A percentile compares a stretch with the other conserved stretches of the same genome.
phyloP scores from a whole-genome alignment of 2,113 vertebrate genomes.

The Notiomystis cincta region DNA sequence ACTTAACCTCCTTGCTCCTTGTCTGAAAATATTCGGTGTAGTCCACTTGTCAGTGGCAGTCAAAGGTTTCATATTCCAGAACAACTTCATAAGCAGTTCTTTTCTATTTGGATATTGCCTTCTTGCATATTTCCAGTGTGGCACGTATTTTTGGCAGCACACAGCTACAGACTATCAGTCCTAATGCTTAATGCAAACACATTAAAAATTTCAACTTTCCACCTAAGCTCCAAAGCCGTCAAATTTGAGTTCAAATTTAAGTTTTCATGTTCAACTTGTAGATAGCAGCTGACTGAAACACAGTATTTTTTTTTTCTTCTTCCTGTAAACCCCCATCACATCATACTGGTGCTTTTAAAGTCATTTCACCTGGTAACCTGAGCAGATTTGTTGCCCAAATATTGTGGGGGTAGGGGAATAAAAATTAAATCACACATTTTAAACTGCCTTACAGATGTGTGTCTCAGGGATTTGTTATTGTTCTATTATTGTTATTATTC shows the following conservation, averaged over 20 bases:
- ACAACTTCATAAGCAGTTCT: not conserved
- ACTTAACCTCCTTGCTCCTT: slow-evolving; percentile 65
- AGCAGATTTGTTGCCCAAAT: not conserved
- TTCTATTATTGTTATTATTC: slow-evolving; percentile 27
- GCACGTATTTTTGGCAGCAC: not conserved
- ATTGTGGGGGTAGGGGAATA: not conserved
- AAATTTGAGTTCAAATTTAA: not conserved
- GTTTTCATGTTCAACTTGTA: not conserved
- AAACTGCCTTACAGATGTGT: not conserved
- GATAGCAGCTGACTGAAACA: not conserved
- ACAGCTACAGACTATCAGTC: not conserved
- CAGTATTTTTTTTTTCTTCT: rapidly evolving
- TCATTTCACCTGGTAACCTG: not conserved
- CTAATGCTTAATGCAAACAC: not conserved
- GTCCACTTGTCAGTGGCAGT: slow-evolving; percentile 12
- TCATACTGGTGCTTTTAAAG: not conserved
- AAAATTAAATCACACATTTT: not conserved
- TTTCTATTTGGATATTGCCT: not conserved
- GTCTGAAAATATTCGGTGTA: slow-evolving; percentile 26
- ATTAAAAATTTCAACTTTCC: not conserved
- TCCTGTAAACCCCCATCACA: rapidly evolving
- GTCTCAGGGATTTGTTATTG: not conserved
- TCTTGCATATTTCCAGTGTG: not conserved
- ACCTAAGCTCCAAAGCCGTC: not conserved
- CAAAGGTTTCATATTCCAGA: slow-evolving; percentile 38